Conservation (phyloP, 2,888 invertebrate genomes). For the Phalera bucephala region DNA sequence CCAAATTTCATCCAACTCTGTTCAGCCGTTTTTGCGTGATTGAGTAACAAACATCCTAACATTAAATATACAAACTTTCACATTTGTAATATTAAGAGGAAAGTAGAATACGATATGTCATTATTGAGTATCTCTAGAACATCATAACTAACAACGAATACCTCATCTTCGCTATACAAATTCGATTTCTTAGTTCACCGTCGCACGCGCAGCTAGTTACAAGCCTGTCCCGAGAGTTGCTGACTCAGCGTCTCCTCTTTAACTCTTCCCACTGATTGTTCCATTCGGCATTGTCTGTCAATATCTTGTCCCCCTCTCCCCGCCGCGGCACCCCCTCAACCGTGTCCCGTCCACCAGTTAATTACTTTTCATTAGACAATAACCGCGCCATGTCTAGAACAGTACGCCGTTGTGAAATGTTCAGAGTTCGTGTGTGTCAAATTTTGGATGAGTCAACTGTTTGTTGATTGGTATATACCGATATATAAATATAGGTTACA, state of each 20-base stretch:
- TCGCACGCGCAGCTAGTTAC: conserved; percentile 58
- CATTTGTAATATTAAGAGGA: too few species aligned
- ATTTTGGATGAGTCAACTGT: not conserved
- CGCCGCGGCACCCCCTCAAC: conserved; percentile 15
- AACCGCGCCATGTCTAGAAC: conserved; percentile 45
- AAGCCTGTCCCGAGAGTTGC: conserved; percentile 64
- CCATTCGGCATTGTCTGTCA: conserved; percentile 77
- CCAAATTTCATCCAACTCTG: too few species aligned
- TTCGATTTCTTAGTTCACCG: conserved; percentile 24
- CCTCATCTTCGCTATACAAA: too few species aligned
- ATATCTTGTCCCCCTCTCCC: conserved; percentile 41
- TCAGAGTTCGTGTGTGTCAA: conserved; percentile 1
- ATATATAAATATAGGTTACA: too few species aligned
- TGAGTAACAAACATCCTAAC: too few species aligned
- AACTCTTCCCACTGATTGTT: conserved; percentile 77
- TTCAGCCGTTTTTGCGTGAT: too few species aligned
- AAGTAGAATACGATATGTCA: too few species aligned
- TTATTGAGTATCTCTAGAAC: too few species aligned
- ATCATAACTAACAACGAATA: too few species aligned
- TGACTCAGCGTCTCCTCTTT: conserved; percentile 78
- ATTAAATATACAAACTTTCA: too few species aligned
- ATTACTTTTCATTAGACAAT: conserved; percentile 82
- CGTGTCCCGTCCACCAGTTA: conserved; percentile 52
- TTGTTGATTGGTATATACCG: not conserved
- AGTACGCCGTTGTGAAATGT: conserved; percentile 38